Conservation (phyloP, 2,113 vertebrate genomes). For the Myodes glareolus region DNA sequence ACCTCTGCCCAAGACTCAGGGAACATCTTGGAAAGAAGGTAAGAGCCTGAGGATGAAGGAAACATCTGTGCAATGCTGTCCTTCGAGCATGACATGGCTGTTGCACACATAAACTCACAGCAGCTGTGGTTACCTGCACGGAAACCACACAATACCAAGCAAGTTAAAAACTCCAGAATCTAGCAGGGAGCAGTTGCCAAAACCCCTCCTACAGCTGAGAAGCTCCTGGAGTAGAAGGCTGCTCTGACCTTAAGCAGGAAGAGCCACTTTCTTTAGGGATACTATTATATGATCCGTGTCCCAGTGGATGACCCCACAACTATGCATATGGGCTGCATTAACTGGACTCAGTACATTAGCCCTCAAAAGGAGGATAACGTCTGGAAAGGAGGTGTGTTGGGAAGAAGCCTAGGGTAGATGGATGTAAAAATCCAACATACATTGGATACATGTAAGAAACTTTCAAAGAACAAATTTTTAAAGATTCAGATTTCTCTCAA, state of each 20-base stretch:
- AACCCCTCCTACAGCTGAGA: background rate
- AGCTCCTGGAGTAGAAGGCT: background rate
- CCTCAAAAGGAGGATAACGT: background rate
- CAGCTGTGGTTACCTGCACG: background rate
- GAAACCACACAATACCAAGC: background rate
- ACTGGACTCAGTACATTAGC: too few species aligned
- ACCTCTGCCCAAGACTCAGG: background rate
- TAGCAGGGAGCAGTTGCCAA: background rate
- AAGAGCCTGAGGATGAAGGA: background rate
- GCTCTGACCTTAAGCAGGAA: background rate
- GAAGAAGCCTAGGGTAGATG: background rate
- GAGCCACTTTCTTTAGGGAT: background rate
- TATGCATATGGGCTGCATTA: background rate
- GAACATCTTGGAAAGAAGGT: background rate
- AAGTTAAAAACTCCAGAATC: background rate
- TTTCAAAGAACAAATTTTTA: background rate
- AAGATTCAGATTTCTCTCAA: background rate
- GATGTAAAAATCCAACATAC: background rate
- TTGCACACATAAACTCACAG: background rate
- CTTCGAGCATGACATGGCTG: background rate
- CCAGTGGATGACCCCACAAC: background rate
- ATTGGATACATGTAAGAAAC: background rate
- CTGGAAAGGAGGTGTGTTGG: background rate
- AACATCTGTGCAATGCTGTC: background rate
- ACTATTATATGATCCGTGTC: background rate